These are phyloP conservation scores for Penaeus vannamei DNA, from an alignment of 1,140 invertebrate genomes.

Conservation along the genomic window DNA sequence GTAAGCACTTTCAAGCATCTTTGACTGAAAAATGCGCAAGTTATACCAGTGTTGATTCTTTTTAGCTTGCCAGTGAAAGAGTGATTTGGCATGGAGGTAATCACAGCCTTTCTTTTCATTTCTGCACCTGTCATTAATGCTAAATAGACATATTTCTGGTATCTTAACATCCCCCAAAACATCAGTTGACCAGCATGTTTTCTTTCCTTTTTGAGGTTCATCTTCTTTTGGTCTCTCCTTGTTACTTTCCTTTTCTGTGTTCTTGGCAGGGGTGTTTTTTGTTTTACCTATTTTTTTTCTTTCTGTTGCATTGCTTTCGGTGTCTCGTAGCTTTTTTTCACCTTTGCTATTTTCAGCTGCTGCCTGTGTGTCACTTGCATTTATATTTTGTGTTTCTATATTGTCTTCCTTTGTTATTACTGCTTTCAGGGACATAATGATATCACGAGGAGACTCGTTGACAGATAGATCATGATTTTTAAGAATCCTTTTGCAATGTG, in stretches of 20 bases:
- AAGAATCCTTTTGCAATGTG: conserved; percentile 23
- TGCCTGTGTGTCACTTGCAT: no score
- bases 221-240: not conserved
- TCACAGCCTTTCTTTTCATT: conserved; percentile 50
- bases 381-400: not conserved
- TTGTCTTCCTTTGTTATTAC: not conserved
- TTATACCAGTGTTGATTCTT: conserved; percentile 50
- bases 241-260: not conserved
- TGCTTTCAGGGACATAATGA: conserved; percentile 11
- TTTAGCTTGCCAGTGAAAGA: conserved; percentile 53
- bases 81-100: conserved; percentile 52
- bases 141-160: conserved; percentile 48
- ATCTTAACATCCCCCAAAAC: conserved; percentile 46
- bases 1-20: conserved; percentile 50
- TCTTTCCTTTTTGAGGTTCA: not conserved
- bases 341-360: no score
- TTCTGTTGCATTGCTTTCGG: not conserved
- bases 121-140: conserved; percentile 41
- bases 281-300: not conserved
- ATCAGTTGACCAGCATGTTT: conserved; percentile 33
- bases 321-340: no score
- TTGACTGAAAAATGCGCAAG: conserved; percentile 52
- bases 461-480: conserved; percentile 19
- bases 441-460: conserved; percentile 47
- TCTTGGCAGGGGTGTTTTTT: not conserved